These are phyloP conservation scores for Allygus modestus DNA, from an alignment of 2,888 invertebrate species.

Conservation along the genomic window DNA sequence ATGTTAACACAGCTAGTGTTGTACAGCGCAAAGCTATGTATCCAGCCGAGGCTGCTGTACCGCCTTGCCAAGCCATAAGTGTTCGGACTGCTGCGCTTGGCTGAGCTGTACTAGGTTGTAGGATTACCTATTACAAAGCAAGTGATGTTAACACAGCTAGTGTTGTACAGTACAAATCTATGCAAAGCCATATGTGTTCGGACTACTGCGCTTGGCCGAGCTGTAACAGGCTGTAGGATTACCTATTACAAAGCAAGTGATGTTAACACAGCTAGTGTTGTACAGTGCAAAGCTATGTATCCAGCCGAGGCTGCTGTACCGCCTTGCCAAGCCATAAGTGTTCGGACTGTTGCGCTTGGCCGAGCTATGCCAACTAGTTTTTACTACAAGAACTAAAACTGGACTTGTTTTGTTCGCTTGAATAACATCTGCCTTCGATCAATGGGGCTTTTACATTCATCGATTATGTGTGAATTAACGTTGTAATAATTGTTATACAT, in stretches of 20 bases:
- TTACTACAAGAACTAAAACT: constrained; percentile 38
- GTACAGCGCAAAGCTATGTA: no score
- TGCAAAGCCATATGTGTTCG: background rate
- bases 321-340: constrained; percentile 5
- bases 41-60: background rate
- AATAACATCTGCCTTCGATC: background rate
- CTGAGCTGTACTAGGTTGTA: background rate
- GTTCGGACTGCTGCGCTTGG: constrained; percentile 26
- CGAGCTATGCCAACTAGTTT: background rate
- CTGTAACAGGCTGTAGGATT: no score
- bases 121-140: no score
- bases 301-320: background rate
- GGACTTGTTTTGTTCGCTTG: constrained; percentile 41
- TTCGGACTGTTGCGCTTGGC: constrained; percentile 33
- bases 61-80: background rate
- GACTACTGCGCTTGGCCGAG: constrained; percentile 11
- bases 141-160: no score
- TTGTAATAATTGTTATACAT: no score
- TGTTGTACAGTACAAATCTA: no score
- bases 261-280: no score
- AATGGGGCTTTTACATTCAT: background rate
- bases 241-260: no score
- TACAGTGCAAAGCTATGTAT: background rate
- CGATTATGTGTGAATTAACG: background rate
- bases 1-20: no score